Conservation (phyloP, 2,888 invertebrate species). For the Pyrrhia umbra region DNA sequence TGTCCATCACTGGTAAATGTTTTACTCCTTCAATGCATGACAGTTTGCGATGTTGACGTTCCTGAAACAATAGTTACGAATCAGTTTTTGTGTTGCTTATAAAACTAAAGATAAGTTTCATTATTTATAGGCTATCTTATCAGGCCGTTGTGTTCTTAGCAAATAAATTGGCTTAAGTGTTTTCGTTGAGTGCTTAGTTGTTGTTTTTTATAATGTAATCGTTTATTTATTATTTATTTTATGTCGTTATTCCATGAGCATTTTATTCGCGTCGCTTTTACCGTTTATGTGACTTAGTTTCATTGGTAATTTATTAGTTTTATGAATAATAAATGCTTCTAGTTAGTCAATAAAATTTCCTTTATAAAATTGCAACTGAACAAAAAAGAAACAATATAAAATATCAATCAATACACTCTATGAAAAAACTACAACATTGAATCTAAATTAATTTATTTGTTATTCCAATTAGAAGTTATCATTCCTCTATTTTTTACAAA, state of each 20-base stretch:
- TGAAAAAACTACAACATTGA: background rate
- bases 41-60: conserved; percentile 62
- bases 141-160: conserved; percentile 11
- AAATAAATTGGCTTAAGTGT: conserved; percentile 43
- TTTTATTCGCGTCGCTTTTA: conserved; percentile 19
- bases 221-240: conserved; percentile 24
- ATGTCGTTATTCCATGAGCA: background rate
- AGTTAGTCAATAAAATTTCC: background rate
- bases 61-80: conserved; percentile 58
- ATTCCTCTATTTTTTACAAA: conserved; percentile 60
- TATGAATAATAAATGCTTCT: background rate
- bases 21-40: conserved; percentile 82
- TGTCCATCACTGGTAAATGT: conserved; percentile 98
- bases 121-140: conserved; percentile 32
- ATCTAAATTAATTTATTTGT: background rate
- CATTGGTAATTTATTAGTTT: background rate
- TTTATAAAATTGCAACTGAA: no score
- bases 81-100: conserved; percentile 59
- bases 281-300: background rate
- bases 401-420: background rate
- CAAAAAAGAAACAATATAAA: background rate
- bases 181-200: conserved; percentile 22
- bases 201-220: conserved; percentile 9
- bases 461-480: conserved; percentile 66
- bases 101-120: conserved; percentile 28